Conservation (phyloP, 1,140 invertebrate species). For the Paracyclopina nana region DNA sequence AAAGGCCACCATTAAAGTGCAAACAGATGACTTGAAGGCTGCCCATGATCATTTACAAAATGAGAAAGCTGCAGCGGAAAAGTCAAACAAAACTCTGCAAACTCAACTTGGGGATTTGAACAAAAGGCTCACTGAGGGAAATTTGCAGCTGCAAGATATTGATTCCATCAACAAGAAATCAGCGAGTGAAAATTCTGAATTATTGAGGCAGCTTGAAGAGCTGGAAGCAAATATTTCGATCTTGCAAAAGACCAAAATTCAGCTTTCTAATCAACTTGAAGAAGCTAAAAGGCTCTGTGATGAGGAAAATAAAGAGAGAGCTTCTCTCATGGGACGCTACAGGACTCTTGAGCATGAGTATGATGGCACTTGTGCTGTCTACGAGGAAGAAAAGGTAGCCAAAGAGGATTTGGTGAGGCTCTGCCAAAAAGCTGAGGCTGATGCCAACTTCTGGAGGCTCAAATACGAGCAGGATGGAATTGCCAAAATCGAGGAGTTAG, state of each 20-base stretch:
- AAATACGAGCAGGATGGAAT: conserved; percentile 61
- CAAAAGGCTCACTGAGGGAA: conserved; percentile 82
- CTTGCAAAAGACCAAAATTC: conserved; percentile 35
- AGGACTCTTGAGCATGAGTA: conserved; percentile 93
- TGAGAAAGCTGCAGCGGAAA: conserved; percentile 71
- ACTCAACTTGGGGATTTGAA: conserved; percentile 84
- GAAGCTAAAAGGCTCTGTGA: conserved; percentile 91
- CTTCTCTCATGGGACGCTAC: conserved; percentile 78
- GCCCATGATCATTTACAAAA: conserved; percentile 30
- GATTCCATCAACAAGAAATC: conserved; percentile 30
- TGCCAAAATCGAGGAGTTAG: conserved; percentile 23
- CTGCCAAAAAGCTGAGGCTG: neutral
- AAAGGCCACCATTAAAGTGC: conserved; percentile 29
- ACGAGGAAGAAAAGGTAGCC: neutral
- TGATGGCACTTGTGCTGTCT: conserved; percentile 62
- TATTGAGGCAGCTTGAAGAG: conserved; percentile 33
- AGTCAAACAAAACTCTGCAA: conserved; percentile 85
- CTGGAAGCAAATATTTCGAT: conserved; percentile 33
- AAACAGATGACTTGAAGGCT: conserved; percentile 31
- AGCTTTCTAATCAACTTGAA: conserved; percentile 78
- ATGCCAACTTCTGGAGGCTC: neutral
- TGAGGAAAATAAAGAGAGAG: conserved; percentile 73
- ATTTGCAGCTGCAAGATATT: conserved; percentile 31
- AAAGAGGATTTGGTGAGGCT: neutral
- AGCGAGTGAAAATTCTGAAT: conserved; percentile 31